Conservation (phyloP, 1,140 invertebrate genomes). For the Anastrepha ludens region DNA sequence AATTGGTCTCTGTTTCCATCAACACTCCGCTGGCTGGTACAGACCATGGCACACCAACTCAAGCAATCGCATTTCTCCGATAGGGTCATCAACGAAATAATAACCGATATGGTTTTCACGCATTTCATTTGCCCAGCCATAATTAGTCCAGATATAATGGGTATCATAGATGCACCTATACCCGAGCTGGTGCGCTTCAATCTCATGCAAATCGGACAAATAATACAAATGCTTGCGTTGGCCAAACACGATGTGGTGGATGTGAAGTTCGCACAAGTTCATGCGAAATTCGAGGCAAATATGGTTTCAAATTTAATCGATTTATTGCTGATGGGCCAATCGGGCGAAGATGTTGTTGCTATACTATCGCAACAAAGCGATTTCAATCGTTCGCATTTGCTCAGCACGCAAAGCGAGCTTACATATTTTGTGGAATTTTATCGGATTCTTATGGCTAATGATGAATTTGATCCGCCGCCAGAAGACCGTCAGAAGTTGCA, state of each 20-base stretch:
- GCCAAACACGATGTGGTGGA: conserved; percentile 88
- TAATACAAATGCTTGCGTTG: conserved; percentile 92
- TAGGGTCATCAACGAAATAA: conserved; percentile 86
- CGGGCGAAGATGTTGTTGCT: conserved; percentile 77
- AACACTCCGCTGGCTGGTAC: conserved; percentile 85
- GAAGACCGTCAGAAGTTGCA: conserved; percentile 68
- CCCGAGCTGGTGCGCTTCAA: conserved; percentile 93
- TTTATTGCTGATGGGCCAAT: conserved; percentile 78
- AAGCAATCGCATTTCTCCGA: conserved; percentile 80
- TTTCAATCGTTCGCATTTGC: conserved; percentile 78
- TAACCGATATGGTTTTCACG: conserved; percentile 94
- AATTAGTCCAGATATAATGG: conserved; percentile 95
- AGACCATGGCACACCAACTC: conserved; percentile 84
- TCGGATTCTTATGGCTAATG: conserved; percentile 62
- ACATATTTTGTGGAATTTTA: conserved; percentile 79
- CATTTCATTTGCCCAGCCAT: conserved; percentile 97
- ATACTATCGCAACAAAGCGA: conserved; percentile 77
- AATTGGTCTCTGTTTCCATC: conserved; percentile 95
- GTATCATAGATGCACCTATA: conserved; percentile 96
- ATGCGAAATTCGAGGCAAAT: conserved; percentile 85
- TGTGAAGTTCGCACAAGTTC: conserved; percentile 82
- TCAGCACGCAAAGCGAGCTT: conserved; percentile 83
- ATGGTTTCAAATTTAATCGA: conserved; percentile 85
- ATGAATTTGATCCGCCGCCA: conserved; percentile 64
- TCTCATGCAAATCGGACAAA: conserved; percentile 92